Evolutionary conservation across 2,888 invertebrate species (phyloP).

Genomic region (Agriopis leucophaearia): DNA sequence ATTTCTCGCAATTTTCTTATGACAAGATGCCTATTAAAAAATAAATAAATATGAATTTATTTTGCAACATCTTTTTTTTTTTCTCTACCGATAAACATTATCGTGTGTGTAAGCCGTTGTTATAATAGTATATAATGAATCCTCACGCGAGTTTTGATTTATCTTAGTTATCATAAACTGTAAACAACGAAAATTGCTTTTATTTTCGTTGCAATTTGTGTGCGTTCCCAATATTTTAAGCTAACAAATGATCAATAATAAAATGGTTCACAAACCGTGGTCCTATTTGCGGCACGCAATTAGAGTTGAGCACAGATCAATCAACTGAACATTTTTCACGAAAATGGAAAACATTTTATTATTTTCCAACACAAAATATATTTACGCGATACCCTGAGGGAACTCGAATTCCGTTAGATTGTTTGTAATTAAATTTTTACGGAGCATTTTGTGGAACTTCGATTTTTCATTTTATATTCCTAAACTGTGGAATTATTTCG

Average conservation of each 20-base stretch:
- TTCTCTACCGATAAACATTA: no score
- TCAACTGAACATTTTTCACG: slow-evolving; percentile 25
- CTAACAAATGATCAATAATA: slow-evolving; percentile 20
- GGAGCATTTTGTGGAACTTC: slow-evolving; percentile 1
- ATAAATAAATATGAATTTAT: no score
- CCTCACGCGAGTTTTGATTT: no score
- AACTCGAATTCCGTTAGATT: slow-evolving; percentile 7
- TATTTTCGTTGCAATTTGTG: background rate
- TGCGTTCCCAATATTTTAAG: background rate
- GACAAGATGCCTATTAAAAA: no score
- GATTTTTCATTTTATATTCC: background rate
- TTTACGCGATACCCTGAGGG: slow-evolving; percentile 11
- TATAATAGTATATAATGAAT: no score
- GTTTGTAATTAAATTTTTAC: slow-evolving; percentile 2
- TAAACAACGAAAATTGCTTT: background rate
- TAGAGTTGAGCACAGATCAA: slow-evolving; percentile 22
- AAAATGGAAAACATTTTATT: slow-evolving; percentile 27
- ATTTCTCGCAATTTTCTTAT: no score
- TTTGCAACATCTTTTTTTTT: no score
- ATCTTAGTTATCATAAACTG: background rate
- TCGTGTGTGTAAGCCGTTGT: no score
- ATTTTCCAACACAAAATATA: slow-evolving; percentile 16
- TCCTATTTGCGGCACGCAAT: slow-evolving; percentile 15
- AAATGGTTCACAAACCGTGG: slow-evolving; percentile 7
- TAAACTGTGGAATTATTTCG: no score